These are phyloP conservation scores for Brachionus calyciflorus DNA, from an alignment of 1,140 invertebrate species.

Conservation along the genomic window DNA sequence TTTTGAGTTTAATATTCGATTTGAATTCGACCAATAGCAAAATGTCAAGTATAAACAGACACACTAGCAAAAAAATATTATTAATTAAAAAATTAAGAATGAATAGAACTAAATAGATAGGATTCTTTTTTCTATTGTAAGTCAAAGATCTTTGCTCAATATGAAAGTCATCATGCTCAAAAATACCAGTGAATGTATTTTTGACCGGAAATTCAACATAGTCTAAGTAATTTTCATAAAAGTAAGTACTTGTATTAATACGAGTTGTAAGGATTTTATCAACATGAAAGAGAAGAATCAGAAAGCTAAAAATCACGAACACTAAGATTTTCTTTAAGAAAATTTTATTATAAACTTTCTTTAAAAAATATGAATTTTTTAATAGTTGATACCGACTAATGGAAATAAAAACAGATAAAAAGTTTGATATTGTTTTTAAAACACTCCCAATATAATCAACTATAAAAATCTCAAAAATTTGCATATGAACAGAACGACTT, in stretches of 20 bases:
- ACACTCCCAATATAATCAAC: background rate
- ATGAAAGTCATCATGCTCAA: background rate
- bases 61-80: background rate
- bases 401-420: background rate
- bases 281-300: too few relatives aligned
- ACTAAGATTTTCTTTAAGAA: background rate
- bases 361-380: background rate
- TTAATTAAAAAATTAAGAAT: background rate
- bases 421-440: conserved; percentile 1
- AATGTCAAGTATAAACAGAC: background rate
- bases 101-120: background rate
- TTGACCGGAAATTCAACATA: background rate
- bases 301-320: too few relatives aligned
- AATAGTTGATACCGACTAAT: background rate
- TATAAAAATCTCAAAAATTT: background rate
- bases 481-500: background rate
- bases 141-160: background rate
- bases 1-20: background rate
- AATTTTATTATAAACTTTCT: background rate
- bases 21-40: background rate
- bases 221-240: background rate
- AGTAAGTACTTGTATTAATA: background rate
- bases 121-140: background rate
- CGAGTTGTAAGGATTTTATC: background rate
- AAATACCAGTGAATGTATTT: background rate